Evolutionary conservation across 2,888 invertebrate species (phyloP), one percentile per base, ranked within the genome.

Genomic region (Odontomyia ornata): DNA sequence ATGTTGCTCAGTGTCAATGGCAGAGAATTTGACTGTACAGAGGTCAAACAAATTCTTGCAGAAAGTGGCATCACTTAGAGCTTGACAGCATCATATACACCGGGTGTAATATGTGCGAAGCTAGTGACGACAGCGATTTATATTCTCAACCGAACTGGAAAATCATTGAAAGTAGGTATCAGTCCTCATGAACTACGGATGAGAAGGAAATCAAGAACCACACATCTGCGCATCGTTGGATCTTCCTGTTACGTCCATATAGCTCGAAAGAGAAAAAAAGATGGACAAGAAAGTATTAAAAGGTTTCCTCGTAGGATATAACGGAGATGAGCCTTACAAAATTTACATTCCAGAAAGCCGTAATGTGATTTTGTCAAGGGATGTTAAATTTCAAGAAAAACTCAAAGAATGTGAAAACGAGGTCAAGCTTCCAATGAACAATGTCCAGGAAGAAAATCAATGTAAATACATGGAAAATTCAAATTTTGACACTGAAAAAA

Each of bases 241-340:
- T 76, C 69, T 11, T 23, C 69, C 23, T 77, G 77, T 23, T 78
- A 36, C 60, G 57, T 21, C 25, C 76, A 79, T 43, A 47, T 80
- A 18, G 79, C 79, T 11, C 15, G 69, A 80, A 30, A 79, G 78
- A 76, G 28, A 78, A 62, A 77, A 52, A 46, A 79, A 79, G 60
- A 76, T 78, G 75, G 77, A 79, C 11, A 23, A 67, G 13, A 43
- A 7, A 43, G 43, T 13, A 43, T 43, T 43, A 75, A 76, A 27
- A n/a, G n/a, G n/a, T n/a, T n/a, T n/a, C n/a, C n/a, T n/a, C n/a
- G n/a, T n/a, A n/a, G n/a, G n/a, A n/a, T 76, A 78, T 69, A 75
- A 76, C 73, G 78, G 71, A 23, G 27, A 25, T 64, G 62, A 77
- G 27, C 62, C 27, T 27, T 72, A 72, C 60, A 73, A 47, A 73